Percentiles rank a stretch among this genome's conserved stretches.
These are phyloP conservation scores for Andrena camellia DNA, from an alignment of 2,888 invertebrate genomes.

Conservation along the genomic window DNA sequence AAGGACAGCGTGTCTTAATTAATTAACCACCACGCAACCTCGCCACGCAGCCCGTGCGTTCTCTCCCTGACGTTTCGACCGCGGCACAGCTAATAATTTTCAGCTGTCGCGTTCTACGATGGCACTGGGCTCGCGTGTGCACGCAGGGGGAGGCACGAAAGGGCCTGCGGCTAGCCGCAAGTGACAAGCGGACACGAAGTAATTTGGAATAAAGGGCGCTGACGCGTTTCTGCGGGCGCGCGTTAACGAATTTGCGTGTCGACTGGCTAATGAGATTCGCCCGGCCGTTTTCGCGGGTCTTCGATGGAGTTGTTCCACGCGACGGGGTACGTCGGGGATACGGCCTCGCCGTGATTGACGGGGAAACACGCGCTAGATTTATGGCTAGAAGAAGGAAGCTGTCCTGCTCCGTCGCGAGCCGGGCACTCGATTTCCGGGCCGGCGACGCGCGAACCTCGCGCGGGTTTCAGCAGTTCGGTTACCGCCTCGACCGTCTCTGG, in stretches of 20 bases:
- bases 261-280: slow-evolving; percentile 16
- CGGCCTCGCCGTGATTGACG: slow-evolving; percentile 29
- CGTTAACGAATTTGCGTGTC: slow-evolving; percentile 20
- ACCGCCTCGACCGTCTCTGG: no score
- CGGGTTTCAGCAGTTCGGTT: background rate
- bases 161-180: slow-evolving; percentile 63
- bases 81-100: slow-evolving; percentile 46
- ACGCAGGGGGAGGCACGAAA: background rate
- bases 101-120: slow-evolving; percentile 35
- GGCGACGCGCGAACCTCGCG: background rate
- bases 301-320: background rate
- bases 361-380: slow-evolving; percentile 27
- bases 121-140: slow-evolving; percentile 13
- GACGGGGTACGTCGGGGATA: slow-evolving; percentile 15
- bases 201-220: slow-evolving; percentile 35
- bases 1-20: slow-evolving; percentile 46
- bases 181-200: slow-evolving; percentile 28
- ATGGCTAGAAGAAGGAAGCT: slow-evolving; percentile 14
- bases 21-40: slow-evolving; percentile 33
- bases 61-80: slow-evolving; percentile 22
- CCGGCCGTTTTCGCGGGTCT: background rate
- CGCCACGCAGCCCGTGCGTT: background rate
- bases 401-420: background rate
- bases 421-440: background rate
- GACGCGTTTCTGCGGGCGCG: background rate